Percentiles rank a stretch among this genome's conserved stretches.
Conservation (phyloP, 2,888 invertebrate species). For the Taphrorychus bicolor region DNA sequence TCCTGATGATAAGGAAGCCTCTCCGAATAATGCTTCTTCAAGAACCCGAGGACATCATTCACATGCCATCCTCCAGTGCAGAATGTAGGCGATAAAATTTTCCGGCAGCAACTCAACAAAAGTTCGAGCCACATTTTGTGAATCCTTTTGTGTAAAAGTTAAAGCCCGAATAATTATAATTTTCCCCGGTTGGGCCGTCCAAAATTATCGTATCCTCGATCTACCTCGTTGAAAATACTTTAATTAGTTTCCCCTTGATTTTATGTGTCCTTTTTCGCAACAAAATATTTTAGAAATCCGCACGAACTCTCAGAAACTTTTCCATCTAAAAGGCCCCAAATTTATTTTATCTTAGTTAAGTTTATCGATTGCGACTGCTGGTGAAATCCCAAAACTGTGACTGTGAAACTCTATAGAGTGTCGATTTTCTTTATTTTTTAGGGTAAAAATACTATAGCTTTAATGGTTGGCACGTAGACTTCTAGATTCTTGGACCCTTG, state of each 20-base stretch:
- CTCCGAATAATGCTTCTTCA: no score
- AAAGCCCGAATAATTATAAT: not conserved
- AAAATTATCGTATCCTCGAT: not conserved
- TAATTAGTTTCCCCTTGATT: not conserved
- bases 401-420: constrained; percentile 7
- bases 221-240: not conserved
- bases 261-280: not conserved
- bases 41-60: no score
- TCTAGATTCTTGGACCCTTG: no score
- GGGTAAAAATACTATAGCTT: no score
- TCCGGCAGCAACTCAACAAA: no score
- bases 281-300: constrained; percentile 6
- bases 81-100: no score
- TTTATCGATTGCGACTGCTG: constrained; percentile 24
- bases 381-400: constrained; percentile 7
- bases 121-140: no score
- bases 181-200: not conserved
- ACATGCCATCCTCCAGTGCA: no score
- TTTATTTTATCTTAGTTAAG: constrained; percentile 26
- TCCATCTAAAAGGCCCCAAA: constrained; percentile 19
- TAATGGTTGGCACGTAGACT: no score
- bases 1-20: no score
- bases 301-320: constrained; percentile 9
- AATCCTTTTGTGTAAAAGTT: not conserved
- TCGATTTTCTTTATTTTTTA: no score